These are phyloP conservation scores for Brenthis daphne DNA, from an alignment of 2,888 invertebrate genomes.

Conservation along the genomic window DNA sequence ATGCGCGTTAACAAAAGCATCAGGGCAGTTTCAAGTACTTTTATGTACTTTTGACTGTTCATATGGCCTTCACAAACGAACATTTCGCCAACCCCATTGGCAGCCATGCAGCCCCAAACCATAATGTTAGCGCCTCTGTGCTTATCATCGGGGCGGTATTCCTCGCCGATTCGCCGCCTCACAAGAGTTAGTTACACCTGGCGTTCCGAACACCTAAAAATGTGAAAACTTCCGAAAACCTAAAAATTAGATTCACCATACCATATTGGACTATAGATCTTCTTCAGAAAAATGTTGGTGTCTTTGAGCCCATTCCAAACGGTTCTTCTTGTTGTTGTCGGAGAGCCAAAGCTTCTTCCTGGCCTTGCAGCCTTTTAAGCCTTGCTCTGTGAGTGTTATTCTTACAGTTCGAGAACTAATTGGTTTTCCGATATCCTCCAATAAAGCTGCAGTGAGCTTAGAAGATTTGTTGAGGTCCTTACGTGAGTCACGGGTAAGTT, in stretches of 20 bases:
- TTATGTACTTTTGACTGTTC: constrained; percentile 6
- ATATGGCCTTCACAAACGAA: neutral
- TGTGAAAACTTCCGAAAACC: neutral
- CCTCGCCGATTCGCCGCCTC: too few species aligned
- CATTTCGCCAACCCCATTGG: too few species aligned
- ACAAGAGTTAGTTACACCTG: too few species aligned
- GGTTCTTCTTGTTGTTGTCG: neutral
- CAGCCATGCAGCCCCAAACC: too few species aligned
- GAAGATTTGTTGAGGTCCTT: neutral
- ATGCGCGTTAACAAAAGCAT: too few species aligned
- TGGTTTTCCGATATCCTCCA: neutral
- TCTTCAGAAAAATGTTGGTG: neutral
- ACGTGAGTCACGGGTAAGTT: too few species aligned
- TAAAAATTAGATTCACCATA: constrained; percentile 5
- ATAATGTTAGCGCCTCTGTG: too few species aligned
- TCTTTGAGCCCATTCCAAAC: neutral
- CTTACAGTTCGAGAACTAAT: neutral
- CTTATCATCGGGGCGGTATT: too few species aligned
- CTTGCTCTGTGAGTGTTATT: neutral
- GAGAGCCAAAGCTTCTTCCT: constrained; percentile 7
- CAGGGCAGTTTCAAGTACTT: neutral
- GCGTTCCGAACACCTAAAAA: too few species aligned
- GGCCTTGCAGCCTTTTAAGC: neutral
- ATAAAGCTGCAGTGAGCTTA: neutral
- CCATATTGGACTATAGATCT: neutral